A percentile compares a stretch with the other conserved stretches of the same genome.
Evolutionary conservation across 2,797 vertebrate genomes (phyloP).

Genomic region (Lepus townsendii): DNA sequence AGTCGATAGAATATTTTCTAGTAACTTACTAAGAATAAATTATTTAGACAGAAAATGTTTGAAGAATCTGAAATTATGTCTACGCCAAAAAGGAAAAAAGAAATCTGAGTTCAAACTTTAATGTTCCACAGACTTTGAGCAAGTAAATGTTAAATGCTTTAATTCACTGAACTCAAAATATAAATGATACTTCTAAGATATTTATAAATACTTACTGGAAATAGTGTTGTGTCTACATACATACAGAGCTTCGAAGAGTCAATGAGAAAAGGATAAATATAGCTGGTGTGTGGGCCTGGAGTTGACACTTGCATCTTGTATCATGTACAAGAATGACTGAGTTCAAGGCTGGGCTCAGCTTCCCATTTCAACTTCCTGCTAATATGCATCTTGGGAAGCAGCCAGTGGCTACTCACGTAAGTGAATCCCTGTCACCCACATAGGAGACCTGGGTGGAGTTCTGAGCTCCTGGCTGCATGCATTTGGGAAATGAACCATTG

Average conservation of each 20-base stretch:
- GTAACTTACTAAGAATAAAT: neutral
- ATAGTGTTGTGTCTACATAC: neutral
- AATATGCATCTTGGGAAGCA: too few relatives aligned
- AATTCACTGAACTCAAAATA: constrained; percentile 9
- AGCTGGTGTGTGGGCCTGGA: too few relatives aligned
- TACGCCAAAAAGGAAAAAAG: neutral
- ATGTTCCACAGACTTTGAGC: neutral
- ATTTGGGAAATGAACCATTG: too few relatives aligned
- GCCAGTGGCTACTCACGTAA: too few relatives aligned
- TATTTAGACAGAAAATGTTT: neutral
- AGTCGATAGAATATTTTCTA: neutral
- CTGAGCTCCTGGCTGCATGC: too few relatives aligned
- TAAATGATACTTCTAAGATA: neutral
- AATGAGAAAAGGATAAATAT: neutral
- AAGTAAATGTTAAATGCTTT: neutral
- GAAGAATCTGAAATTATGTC: neutral
- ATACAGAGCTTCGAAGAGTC: neutral
- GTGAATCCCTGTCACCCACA: too few relatives aligned
- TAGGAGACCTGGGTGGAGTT: too few relatives aligned
- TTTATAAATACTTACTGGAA: neutral
- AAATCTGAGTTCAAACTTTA: neutral
- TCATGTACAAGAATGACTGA: too few relatives aligned
- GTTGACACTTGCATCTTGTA: too few relatives aligned
- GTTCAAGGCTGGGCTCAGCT: too few relatives aligned
- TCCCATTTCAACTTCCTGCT: too few relatives aligned